These are phyloP conservation scores for Dendrocopos noguchii DNA, from an alignment of 2,113 vertebrate species.

Conservation along the genomic window DNA sequence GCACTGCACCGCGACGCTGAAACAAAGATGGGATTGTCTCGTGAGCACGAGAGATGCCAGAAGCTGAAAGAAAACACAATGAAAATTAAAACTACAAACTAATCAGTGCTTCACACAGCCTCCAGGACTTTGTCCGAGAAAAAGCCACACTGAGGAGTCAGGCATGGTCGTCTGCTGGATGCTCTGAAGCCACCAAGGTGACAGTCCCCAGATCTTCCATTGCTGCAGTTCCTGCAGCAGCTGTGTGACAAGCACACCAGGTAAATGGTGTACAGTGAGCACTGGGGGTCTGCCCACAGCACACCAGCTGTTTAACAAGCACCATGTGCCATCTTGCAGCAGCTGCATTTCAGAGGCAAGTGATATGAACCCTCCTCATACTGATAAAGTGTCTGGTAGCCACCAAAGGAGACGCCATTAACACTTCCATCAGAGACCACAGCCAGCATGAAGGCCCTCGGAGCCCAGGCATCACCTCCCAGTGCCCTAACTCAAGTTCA, in stretches of 20 bases:
- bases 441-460: not conserved
- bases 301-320: not conserved
- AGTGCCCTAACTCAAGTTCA: not conserved
- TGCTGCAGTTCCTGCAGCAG: not conserved
- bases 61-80: slow-evolving; percentile 13
- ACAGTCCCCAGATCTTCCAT: not conserved
- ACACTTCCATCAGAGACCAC: not conserved
- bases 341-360: not conserved
- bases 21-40: slow-evolving; percentile 35
- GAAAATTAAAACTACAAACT: not conserved
- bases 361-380: rapidly evolving
- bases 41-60: not conserved
- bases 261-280: rapidly evolving
- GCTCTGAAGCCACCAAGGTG: not conserved
- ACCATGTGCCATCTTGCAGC: not conserved
- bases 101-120: not conserved
- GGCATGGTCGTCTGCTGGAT: not conserved
- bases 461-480: not conserved
- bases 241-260: not conserved
- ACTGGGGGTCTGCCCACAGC: not conserved
- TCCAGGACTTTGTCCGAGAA: not conserved
- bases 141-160: not conserved
- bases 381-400: not conserved
- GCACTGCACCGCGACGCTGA: not conserved
- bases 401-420: not conserved